These are phyloP conservation scores for Parapsyche elsis DNA, from an alignment of 1,140 invertebrate genomes.

Conservation along the genomic window DNA sequence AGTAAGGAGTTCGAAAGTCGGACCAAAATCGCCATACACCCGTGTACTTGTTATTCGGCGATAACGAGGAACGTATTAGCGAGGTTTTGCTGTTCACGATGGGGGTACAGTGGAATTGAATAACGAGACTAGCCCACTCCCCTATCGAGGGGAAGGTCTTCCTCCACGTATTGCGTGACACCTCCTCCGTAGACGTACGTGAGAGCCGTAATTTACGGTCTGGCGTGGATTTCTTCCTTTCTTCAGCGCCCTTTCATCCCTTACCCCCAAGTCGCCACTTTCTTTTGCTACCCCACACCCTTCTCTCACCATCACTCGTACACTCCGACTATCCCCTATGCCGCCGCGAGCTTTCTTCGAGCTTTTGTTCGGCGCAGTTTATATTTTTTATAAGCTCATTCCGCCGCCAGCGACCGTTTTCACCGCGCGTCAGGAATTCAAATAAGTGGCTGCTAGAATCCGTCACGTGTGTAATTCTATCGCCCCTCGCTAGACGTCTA, in stretches of 20 bases:
- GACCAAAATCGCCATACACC: too few species aligned
- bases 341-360: constrained; percentile 22
- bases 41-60: background rate
- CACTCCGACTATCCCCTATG: background rate
- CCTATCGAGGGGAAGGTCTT: background rate
- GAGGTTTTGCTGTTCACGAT: background rate
- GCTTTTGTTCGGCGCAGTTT: constrained; percentile 32
- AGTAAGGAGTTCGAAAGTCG: too few species aligned
- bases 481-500: constrained; percentile 46
- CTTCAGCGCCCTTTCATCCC: background rate
- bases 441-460: constrained; percentile 54
- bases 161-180: constrained; percentile 39
- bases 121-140: background rate
- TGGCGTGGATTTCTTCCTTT: constrained; percentile 38
- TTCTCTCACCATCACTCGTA: background rate
- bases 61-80: background rate
- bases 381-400: constrained; percentile 44
- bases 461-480: constrained; percentile 55
- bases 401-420: constrained; percentile 11
- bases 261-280: background rate
- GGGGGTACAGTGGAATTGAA: background rate
- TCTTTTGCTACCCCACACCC: background rate
- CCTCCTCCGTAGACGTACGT: constrained; percentile 26
- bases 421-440: constrained; percentile 52
- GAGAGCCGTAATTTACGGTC: constrained; percentile 41